Conservation (phyloP, 2,113 vertebrate genomes). For the Salvelinus sp. region DNA sequence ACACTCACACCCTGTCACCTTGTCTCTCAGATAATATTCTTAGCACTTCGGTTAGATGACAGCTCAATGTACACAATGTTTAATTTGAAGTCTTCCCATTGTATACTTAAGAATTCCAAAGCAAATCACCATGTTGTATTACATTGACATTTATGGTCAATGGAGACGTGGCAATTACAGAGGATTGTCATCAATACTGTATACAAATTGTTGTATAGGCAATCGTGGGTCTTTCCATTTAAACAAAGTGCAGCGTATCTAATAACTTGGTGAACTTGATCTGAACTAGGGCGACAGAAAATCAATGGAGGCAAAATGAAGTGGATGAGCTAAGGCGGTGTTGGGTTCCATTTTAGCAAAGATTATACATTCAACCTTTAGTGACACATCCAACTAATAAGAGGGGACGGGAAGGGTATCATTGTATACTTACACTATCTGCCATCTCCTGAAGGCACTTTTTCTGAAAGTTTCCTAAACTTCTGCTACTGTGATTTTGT, state of each 20-base stretch:
- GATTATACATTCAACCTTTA: not conserved
- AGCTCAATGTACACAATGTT: not conserved
- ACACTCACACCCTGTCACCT: not conserved
- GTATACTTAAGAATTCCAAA: not conserved
- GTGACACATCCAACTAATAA: not conserved
- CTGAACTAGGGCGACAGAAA: not conserved
- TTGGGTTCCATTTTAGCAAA: slow-evolving; percentile 8
- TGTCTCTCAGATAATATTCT: not conserved
- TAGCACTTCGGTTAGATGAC: not conserved
- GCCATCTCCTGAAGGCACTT: not conserved
- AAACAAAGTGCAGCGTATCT: not conserved
- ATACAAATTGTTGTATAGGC: not conserved
- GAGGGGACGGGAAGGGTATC: not conserved
- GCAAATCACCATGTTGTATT: not conserved
- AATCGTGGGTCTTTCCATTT: not conserved
- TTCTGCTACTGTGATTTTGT: not conserved
- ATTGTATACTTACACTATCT: not conserved
- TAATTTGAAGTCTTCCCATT: not conserved
- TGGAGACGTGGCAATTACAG: not conserved
- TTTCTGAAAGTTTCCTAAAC: not conserved
- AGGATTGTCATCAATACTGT: not conserved
- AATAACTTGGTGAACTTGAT: not conserved
- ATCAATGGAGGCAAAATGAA: not conserved
- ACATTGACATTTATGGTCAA: not conserved
- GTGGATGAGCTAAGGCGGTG: not conserved